Percentiles rank a stretch among this genome's conserved stretches.
These are phyloP conservation scores for Coranthus polyacanthus DNA, from an alignment of 2,797 vertebrate species.

Conservation along the genomic window DNA sequence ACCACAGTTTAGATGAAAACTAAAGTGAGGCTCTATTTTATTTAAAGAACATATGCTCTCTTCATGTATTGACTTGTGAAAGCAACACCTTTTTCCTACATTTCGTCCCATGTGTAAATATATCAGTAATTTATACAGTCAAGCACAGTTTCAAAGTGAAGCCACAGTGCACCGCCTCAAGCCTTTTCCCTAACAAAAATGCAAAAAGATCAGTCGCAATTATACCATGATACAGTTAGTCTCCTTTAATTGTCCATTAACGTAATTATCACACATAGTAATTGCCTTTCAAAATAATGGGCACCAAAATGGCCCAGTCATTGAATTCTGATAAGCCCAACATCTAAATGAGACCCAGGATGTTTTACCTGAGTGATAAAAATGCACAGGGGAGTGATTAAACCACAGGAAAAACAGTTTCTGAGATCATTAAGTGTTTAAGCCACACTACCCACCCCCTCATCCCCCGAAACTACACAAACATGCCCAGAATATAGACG, in stretches of 20 bases:
- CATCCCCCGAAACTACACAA: slow-evolving; percentile 24
- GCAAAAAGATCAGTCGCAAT: slow-evolving; percentile 63
- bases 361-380: slow-evolving; percentile 74
- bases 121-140: slow-evolving; percentile 54
- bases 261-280: slow-evolving; percentile 74
- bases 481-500: slow-evolving; percentile 19
- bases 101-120: slow-evolving; percentile 26
- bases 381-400: slow-evolving; percentile 66
- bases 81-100: not conserved
- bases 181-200: slow-evolving; percentile 62
- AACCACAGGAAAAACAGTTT: slow-evolving; percentile 53
- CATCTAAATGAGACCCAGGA: slow-evolving; percentile 64
- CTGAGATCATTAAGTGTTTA: slow-evolving; percentile 67
- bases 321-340: slow-evolving; percentile 70
- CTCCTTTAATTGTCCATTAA: slow-evolving; percentile 75
- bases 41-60: not conserved
- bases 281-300: slow-evolving; percentile 79
- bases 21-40: not conserved
- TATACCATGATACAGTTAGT: slow-evolving; percentile 70
- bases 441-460: slow-evolving; percentile 33
- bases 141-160: slow-evolving; percentile 42
- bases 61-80: slow-evolving; percentile 8
- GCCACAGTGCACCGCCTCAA: slow-evolving; percentile 42
- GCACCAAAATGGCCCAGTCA: slow-evolving; percentile 60
- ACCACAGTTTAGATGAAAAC: slow-evolving; percentile 4